Conservation (phyloP, 1,140 invertebrate genomes). For the Drosophila equinoxialis region DNA sequence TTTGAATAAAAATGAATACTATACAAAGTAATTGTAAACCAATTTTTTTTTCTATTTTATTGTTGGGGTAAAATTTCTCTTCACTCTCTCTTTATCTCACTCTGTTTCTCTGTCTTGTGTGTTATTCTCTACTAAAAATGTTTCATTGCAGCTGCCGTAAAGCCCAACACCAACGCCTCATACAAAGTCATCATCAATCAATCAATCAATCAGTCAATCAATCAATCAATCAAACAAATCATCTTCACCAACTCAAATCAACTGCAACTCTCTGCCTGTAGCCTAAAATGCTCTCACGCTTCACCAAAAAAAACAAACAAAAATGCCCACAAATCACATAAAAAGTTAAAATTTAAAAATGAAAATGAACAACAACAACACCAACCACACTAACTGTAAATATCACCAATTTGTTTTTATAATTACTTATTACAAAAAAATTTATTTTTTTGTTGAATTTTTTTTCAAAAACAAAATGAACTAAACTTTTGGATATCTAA, state of each 20-base stretch:
- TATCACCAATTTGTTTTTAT: constrained; percentile 64
- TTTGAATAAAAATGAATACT: constrained; percentile 64
- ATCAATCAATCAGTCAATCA: neutral
- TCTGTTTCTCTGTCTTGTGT: constrained; percentile 24
- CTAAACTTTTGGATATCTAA: constrained; percentile 6
- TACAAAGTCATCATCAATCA: constrained; percentile 37
- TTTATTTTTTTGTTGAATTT: constrained; percentile 17
- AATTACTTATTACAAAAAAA: constrained; percentile 33
- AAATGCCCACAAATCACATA: constrained; percentile 37
- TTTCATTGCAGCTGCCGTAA: constrained; percentile 68
- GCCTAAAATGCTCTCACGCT: constrained; percentile 53
- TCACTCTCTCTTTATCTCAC: neutral
- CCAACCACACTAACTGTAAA: constrained; percentile 80
- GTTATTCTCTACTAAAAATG: constrained; percentile 63
- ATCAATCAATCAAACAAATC: constrained; percentile 52
- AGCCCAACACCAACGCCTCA: constrained; percentile 32
- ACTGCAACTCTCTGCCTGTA: constrained; percentile 57
- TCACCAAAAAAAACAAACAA: constrained; percentile 32
- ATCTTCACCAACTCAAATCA: constrained; percentile 50
- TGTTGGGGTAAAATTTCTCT: neutral
- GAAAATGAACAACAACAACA: constrained; percentile 56
- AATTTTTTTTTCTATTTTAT: constrained; percentile 21
- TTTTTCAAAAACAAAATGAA: constrained; percentile 19
- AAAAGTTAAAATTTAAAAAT: constrained; percentile 28
- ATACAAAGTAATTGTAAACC: constrained; percentile 37